Conservation (phyloP, 2,113 vertebrate genomes). For the Carettochelys insculpta region DNA sequence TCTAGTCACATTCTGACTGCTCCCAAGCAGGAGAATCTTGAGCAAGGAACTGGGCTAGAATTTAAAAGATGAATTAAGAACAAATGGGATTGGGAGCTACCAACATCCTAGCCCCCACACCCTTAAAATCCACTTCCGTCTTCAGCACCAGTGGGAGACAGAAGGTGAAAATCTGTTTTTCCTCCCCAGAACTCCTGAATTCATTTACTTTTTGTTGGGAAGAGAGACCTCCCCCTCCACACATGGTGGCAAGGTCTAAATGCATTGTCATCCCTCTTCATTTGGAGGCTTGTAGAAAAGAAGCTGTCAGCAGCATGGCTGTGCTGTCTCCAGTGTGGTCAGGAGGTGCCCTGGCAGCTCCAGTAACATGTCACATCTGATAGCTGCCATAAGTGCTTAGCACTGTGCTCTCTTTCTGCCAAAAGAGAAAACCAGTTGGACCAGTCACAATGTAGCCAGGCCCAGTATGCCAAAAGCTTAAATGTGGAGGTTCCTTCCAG, state of each 20-base stretch:
- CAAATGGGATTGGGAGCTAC: not conserved
- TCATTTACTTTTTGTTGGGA: not conserved
- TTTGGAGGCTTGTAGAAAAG: not conserved
- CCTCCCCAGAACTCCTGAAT: not conserved
- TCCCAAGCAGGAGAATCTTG: not conserved
- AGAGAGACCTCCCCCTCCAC: not conserved
- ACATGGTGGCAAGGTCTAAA: accelerated
- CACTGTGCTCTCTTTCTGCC: not conserved
- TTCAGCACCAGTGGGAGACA: not conserved
- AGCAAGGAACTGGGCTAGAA: not conserved
- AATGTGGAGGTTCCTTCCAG: not conserved
- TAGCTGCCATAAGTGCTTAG: not conserved
- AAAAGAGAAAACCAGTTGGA: not conserved
- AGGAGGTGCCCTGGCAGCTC: constrained; percentile 1
- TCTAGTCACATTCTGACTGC: not conserved
- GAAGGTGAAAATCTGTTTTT: not conserved
- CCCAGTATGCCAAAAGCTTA: not conserved
- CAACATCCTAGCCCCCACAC: not conserved
- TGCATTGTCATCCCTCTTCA: not conserved
- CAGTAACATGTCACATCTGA: not conserved
- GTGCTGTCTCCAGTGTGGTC: not conserved
- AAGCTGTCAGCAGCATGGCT: not conserved
- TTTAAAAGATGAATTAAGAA: not conserved
- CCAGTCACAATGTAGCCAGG: not conserved
- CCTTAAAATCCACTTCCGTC: not conserved